Percentiles rank a stretch among this genome's conserved stretches.
These are phyloP conservation scores for Drosophila pseudoananassae DNA, from an alignment of 1,140 invertebrate genomes.

Conservation along the genomic window DNA sequence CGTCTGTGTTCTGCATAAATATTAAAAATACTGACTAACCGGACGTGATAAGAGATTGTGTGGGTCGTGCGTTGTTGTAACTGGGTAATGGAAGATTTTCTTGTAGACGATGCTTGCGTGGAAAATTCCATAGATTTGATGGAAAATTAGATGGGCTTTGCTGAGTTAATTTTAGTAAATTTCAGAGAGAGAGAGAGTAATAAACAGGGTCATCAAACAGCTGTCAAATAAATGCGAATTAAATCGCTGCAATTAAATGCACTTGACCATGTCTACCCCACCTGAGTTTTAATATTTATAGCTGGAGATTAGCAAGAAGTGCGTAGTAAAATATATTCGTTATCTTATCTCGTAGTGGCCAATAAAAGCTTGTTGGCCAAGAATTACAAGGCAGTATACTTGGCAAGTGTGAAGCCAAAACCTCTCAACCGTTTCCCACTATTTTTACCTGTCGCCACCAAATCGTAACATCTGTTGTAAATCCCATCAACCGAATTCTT, in stretches of 20 bases:
- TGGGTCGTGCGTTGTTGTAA: slow-evolving; percentile 12
- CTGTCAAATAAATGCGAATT: not conserved
- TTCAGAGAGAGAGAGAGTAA: too few species aligned
- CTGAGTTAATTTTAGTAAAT: too few species aligned
- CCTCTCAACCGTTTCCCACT: slow-evolving; percentile 12
- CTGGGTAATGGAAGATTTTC: slow-evolving; percentile 54
- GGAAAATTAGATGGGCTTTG: too few species aligned
- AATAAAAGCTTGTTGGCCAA: slow-evolving; percentile 3
- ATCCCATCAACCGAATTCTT: slow-evolving; percentile 36
- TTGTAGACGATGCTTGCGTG: slow-evolving; percentile 44
- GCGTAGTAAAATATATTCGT: slow-evolving; percentile 1
- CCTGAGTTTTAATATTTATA: not conserved
- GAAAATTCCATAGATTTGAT: slow-evolving; percentile 58
- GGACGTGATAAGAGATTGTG: slow-evolving; percentile 40
- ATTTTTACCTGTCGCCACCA: slow-evolving; percentile 48
- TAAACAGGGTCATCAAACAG: slow-evolving; percentile 25
- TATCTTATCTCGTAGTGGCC: slow-evolving; percentile 19
- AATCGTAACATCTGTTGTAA: slow-evolving; percentile 55
- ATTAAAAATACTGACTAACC: not conserved
- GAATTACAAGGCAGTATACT: slow-evolving; percentile 23
- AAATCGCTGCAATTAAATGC: not conserved
- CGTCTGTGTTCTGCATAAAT: too few species aligned
- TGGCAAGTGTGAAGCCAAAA: not conserved
- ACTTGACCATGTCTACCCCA: slow-evolving; percentile 24
- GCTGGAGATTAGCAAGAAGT: slow-evolving; percentile 1